phyloP scores from a whole-genome alignment of 2,113 vertebrate species.

The Perca fluviatilis region DNA sequence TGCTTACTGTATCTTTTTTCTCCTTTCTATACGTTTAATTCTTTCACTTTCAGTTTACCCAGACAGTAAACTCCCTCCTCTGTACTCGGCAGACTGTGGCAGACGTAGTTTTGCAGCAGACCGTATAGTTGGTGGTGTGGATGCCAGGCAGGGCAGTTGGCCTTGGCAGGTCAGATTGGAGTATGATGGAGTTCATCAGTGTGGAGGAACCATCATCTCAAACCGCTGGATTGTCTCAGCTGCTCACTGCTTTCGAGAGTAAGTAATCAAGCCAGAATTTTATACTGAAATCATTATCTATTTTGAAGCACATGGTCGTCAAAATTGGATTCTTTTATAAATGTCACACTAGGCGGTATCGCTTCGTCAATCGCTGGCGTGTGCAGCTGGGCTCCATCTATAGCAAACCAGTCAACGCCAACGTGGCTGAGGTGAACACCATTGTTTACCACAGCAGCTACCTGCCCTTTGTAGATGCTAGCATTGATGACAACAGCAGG shows the following conservation, averaged over 20 bases:
- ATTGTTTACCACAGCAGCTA: conserved; percentile 92
- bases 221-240: conserved; percentile 92
- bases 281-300: not conserved
- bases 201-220: conserved; percentile 91
- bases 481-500: conserved; percentile 92
- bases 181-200: conserved; percentile 90
- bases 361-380: conserved; percentile 86
- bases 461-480: conserved; percentile 90
- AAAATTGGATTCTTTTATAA: not conserved
- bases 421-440: conserved; percentile 86
- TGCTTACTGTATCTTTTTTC: not conserved
- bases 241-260: conserved; percentile 94
- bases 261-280: conserved; percentile 59
- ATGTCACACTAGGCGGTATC: conserved; percentile 83
- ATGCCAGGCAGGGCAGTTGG: conserved; percentile 90
- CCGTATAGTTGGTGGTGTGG: conserved; percentile 90
- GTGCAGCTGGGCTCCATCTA: conserved; percentile 89
- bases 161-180: conserved; percentile 93
- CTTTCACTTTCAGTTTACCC: not conserved
- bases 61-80: not conserved
- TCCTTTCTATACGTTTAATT: not conserved
- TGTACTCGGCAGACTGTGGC: conserved; percentile 86
- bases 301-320: not conserved
- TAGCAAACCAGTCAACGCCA: conserved; percentile 84
- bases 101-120: conserved; percentile 88